Percentiles rank a stretch among this genome's conserved stretches.
Evolutionary conservation across 2,113 vertebrate genomes (phyloP).

Genomic region (Muscicapa adusta): DNA sequence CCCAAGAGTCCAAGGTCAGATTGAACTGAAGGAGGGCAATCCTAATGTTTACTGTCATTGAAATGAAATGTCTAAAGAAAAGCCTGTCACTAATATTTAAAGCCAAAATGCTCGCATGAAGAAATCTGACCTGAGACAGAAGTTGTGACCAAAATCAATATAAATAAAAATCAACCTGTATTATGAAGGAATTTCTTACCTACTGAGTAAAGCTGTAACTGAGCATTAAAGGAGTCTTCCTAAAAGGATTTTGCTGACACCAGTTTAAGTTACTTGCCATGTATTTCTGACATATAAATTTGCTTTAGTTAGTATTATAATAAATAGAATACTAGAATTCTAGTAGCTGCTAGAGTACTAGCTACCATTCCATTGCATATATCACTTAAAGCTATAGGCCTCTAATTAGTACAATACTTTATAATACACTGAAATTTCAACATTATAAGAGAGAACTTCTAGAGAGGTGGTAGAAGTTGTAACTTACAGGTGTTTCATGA

Average conservation of each 20-base stretch:
- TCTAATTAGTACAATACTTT: neutral
- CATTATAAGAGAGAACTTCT: neutral
- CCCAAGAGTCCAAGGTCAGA: neutral
- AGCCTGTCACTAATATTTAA: neutral
- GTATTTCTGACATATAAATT: neutral
- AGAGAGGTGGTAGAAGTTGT: neutral
- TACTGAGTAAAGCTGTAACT: neutral
- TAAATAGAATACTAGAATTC: neutral
- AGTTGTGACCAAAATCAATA: neutral
- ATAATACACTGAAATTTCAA: neutral
- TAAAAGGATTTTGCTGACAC: neutral
- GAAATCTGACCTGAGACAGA: neutral
- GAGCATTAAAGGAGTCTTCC: neutral
- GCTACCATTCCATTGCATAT: neutral
- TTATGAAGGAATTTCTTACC: neutral
- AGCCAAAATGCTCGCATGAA: neutral
- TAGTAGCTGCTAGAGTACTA: neutral
- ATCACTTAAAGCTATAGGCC: neutral
- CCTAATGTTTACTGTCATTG: constrained; percentile 8
- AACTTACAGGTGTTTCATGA: neutral
- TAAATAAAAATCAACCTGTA: neutral
- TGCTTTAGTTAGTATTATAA: neutral
- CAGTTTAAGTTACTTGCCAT: neutral
- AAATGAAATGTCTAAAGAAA: neutral
- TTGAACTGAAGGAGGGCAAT: neutral